phyloP scores from a whole-genome alignment of 2,113 vertebrate species.

The Vulpes ferrilata region DNA sequence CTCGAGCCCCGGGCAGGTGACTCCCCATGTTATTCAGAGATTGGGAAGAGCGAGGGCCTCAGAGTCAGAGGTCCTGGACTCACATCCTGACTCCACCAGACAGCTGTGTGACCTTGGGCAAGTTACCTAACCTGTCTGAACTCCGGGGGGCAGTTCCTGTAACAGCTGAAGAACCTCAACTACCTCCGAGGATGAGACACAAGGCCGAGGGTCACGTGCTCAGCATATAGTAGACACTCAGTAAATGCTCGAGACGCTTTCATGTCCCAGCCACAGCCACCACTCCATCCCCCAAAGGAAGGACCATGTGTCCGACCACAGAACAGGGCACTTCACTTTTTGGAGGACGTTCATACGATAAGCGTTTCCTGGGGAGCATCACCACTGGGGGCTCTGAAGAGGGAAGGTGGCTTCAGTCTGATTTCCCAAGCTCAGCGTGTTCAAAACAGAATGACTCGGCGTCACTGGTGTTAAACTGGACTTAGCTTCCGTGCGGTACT shows the following conservation, averaged over 20 bases:
- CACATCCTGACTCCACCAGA: neutral
- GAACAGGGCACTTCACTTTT: neutral
- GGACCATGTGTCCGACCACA: fast-evolving
- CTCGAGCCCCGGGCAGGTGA: neutral
- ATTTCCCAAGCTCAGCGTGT: conserved; percentile 47
- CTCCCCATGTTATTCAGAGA: too few species aligned
- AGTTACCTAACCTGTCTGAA: neutral
- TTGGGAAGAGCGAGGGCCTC: neutral
- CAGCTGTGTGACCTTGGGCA: neutral
- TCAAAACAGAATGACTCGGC: neutral
- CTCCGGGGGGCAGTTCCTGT: neutral
- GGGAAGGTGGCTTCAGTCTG: conserved; percentile 42
- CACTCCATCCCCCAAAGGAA: neutral
- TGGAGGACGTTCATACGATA: neutral
- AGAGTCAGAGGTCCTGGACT: neutral
- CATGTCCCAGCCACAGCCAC: neutral
- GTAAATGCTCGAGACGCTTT: neutral
- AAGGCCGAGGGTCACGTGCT: neutral
- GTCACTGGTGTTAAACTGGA: conserved; percentile 47
- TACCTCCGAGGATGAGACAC: neutral
- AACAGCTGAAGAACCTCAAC: neutral
- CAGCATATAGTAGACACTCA: fast-evolving
- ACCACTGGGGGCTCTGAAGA: conserved; percentile 8
- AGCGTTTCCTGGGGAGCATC: neutral
- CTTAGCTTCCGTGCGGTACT: neutral